A percentile compares a stretch with the other conserved stretches of the same genome.
Conservation (phyloP, 2,888 invertebrate genomes). For the Gonocerus acuteangulatus region DNA sequence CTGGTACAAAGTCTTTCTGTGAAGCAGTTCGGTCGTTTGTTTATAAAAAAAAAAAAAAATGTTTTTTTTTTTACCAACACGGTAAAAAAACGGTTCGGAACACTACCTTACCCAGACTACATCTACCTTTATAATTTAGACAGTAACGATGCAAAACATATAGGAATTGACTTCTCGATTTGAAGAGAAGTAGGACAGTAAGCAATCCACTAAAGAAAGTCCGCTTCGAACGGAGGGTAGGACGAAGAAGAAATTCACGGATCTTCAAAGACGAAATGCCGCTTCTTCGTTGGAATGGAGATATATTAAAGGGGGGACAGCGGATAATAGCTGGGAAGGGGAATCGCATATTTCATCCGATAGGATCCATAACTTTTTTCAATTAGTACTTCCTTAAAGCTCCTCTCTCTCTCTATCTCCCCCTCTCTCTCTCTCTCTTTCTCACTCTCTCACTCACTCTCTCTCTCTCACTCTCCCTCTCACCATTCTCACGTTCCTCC, state of each 20-base stretch:
- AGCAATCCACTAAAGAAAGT: too few relatives aligned
- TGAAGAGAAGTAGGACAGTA: too few relatives aligned
- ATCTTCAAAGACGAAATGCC: conserved; percentile 21
- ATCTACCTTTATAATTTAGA: too few relatives aligned
- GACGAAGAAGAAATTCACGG: conserved; percentile 7
- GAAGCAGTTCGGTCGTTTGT: too few relatives aligned
- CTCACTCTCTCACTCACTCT: neutral
- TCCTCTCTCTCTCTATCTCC: neutral
- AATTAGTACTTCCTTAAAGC: conserved; percentile 19
- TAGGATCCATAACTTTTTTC: conserved; percentile 30
- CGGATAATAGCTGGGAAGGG: neutral
- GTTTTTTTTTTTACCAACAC: too few relatives aligned
- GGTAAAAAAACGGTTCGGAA: too few relatives aligned
- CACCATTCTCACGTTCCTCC: neutral
- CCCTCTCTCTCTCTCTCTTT: too few relatives aligned
- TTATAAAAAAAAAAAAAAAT: too few relatives aligned
- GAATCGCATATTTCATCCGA: conserved; percentile 25
- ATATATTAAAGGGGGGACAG: conserved; percentile 19
- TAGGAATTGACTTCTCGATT: too few relatives aligned
- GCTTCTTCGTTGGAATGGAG: conserved; percentile 9
- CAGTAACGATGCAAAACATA: too few relatives aligned
- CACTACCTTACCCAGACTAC: too few relatives aligned
- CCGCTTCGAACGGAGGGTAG: neutral
- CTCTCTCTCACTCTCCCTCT: neutral
- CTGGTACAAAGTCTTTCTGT: too few relatives aligned